These are phyloP conservation scores for Oreohelix idahoensis DNA, from an alignment of 1,140 invertebrate species.

Conservation along the genomic window DNA sequence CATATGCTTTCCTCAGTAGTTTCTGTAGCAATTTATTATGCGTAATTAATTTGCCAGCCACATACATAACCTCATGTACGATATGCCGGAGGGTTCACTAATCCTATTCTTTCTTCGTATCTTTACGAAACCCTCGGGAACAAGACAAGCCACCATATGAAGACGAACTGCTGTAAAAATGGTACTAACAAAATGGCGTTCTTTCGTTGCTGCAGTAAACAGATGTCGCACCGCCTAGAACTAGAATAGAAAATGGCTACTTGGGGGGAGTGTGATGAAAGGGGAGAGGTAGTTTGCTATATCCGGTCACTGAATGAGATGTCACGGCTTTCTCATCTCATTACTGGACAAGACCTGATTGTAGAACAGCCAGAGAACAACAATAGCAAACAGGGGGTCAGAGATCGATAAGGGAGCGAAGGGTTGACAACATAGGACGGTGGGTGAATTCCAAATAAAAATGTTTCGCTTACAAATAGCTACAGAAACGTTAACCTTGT, in stretches of 20 bases:
- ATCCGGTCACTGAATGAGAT: not conserved
- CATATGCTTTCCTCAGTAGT: no score
- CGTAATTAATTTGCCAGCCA: no score
- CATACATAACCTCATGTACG: no score
- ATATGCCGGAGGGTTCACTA: no score
- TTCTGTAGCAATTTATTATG: no score
- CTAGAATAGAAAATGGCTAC: not conserved
- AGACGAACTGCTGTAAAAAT: not conserved
- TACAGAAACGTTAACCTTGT: no score
- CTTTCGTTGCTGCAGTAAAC: not conserved
- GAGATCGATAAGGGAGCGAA: not conserved
- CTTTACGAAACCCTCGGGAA: not conserved
- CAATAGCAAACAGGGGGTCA: not conserved
- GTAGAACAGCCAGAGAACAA: not conserved
- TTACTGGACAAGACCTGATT: not conserved
- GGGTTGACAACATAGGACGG: not conserved
- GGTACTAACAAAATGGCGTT: not conserved
- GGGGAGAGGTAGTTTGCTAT: not conserved
- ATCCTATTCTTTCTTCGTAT: no score
- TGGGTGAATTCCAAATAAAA: no score
- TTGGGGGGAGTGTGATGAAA: not conserved
- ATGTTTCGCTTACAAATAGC: no score
- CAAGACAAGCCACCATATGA: not conserved
- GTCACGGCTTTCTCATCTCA: not conserved
- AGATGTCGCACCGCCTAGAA: not conserved